Percentiles rank a stretch among this genome's conserved stretches.
Conservation (phyloP, 1,140 invertebrate genomes). For the Caenorhabditis inopinata region DNA sequence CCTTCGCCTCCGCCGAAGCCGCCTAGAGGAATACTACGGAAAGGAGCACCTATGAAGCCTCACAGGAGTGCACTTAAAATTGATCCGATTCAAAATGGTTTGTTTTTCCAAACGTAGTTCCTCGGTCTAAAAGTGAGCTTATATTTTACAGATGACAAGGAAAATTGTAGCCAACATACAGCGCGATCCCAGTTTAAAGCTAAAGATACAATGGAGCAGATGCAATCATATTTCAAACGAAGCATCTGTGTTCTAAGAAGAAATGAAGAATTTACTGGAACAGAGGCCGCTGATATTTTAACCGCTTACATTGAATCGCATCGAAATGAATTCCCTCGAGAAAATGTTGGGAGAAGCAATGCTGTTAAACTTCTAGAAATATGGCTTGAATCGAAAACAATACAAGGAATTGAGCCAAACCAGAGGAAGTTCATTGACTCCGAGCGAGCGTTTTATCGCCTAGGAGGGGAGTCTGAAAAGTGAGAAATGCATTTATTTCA, state of each 20-base stretch:
- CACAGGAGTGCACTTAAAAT: not conserved
- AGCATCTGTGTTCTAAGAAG: not conserved
- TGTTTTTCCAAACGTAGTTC: too few relatives aligned
- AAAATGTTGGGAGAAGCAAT: not conserved
- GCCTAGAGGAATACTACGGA: constrained; percentile 11
- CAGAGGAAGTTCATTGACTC: not conserved
- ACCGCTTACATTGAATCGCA: not conserved
- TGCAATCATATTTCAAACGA: constrained; percentile 1
- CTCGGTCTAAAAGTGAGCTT: not conserved
- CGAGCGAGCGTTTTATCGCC: not conserved
- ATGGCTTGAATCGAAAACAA: constrained; percentile 1
- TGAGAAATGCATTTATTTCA: not conserved
- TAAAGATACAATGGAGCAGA: not conserved
- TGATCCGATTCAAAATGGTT: not conserved
- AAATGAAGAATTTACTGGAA: not conserved
- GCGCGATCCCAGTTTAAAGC: not conserved
- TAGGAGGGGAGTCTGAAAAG: not conserved
- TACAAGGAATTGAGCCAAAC: not conserved
- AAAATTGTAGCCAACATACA: not conserved
- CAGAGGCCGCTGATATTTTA: not conserved
- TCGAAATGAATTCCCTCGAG: not conserved
- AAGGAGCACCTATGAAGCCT: not conserved
- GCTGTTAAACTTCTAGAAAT: not conserved
- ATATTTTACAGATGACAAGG: not conserved
- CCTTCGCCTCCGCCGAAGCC: constrained; percentile 6